Base-by-base conservation (phyloP, 2,888 invertebrate genomes). In the Auanema freiburgensis region DNA sequence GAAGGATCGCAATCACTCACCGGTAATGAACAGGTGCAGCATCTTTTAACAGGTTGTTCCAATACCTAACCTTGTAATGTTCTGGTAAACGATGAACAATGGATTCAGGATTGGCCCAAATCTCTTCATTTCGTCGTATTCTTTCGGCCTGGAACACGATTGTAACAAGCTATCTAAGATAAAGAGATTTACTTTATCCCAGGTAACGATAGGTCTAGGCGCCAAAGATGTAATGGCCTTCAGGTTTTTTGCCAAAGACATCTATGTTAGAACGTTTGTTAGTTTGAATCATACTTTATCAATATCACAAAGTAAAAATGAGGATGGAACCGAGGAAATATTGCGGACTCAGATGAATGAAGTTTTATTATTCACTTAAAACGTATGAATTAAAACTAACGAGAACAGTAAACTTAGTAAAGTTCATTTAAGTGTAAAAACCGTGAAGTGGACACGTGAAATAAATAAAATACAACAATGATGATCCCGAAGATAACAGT, bases 11-110 rank as follows among this genome's bases (percentile, higher is more conserved):
- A 46, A 5, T 46, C 21, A 46, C 46, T 18, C 11, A 76, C 75
- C 72, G 52, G 79, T 79, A 86, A 72, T 87, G 86, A 0, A 87
- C 85, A 14, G 86, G 84, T 3, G 63, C 61, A 16, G 84, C 84
- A 59, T 83, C 80, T 0, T 73, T 59, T 58, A 83, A 55, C 50
- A 83, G 65, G 44, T 74, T 83, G 14, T 68, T 60, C 74, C 81
- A 81, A 59, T 82, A 79, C 41, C 78, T 66, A 53, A 71, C 61
- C 63, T 80, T 77, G 57, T 76, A 81, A 63, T 83, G 81, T 18
- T 71, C 67, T 0, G 81, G 81, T n/a, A 81, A 67, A 23, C 81
- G 69, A 52, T 81, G 81, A 16, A 81, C 81, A 16, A 81, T 67
- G 18, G 79, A 79, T 5, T 81, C 70, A 1, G 71, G 67, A 46